Base-by-base conservation (phyloP, 2,113 vertebrate species). In the Atherinomorus stipes region DNA sequence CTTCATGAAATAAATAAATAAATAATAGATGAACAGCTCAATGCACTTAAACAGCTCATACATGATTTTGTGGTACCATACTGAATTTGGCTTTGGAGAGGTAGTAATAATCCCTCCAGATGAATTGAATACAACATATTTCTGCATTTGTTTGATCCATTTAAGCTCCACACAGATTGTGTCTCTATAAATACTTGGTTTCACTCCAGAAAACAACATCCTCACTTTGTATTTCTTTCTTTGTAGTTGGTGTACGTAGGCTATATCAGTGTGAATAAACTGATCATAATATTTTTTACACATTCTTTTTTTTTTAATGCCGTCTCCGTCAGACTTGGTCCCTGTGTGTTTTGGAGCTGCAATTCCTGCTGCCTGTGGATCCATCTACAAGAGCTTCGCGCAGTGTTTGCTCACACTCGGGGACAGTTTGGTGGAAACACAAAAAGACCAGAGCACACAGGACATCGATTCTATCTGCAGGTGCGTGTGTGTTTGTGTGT, bases 341-440 rank as follows among this genome's bases (percentile, higher is more conserved):
- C 75, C 80, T 13, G 19, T 84, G 71, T 86, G 89, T 63, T 66
- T 82, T 15, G 84, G 85, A 49, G 93, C 89, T 0, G 90, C 92
- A 0, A 69, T 93, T 76, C 87, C 91, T 56, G 79, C 82, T 76
- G 92, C 84, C n/a, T 98, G 97, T 73, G 93, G 92, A 42, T 95
- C 94, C 78, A 96, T 99, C 90, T 99, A 97, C 93, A 96, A 94
- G 90, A 95, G 96, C 74, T 98, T 98, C 23, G 97, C 97, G 0
- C 89, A 93, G 65, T 99, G 97, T 95, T 94, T 99, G 51, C 91
- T 99, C 81, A 94, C 94, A 79, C 91, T 99, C 19, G 97, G 97
- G 60, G 96, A 98, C 67, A 92, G 95, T 90, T 95, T 99, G 94
- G 93, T 86, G 72, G 94, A 82, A 78, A 84, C 91, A 62, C 90